These are phyloP conservation scores for Pachyseris speciosa DNA, from an alignment of 64 coral and sea anemone species.

Conservation along the genomic window DNA sequence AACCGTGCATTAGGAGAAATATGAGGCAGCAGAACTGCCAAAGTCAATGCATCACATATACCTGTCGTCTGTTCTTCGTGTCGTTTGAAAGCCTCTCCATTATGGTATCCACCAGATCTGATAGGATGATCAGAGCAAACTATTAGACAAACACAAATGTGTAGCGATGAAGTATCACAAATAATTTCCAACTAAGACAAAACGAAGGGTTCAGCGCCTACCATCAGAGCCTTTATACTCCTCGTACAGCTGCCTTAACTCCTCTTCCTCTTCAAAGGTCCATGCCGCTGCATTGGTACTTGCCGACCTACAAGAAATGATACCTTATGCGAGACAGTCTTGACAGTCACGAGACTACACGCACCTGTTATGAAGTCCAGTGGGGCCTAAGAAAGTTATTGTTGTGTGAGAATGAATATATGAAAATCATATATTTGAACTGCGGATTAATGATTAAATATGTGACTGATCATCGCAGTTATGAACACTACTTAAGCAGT, in stretches of 20 bases:
- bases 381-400: no score
- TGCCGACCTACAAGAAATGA: slow-evolving; percentile 1
- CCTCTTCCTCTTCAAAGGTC: slow-evolving; percentile 81
- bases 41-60: neutral
- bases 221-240: slow-evolving; percentile 49
- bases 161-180: no score
- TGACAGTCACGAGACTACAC: no score
- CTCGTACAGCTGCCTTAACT: slow-evolving; percentile 64
- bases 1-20: no score
- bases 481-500: no score
- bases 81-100: slow-evolving; percentile 65
- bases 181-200: neutral
- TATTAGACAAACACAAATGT: neutral
- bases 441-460: no score
- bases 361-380: no score
- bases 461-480: no score
- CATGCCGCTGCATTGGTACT: slow-evolving; percentile 33
- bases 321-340: no score
- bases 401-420: no score
- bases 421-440: no score
- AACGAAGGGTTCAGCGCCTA: neutral
- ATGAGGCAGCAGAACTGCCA: no score
- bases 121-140: neutral
- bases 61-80: slow-evolving; percentile 68
- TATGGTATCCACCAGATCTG: slow-evolving; percentile 77